Conservation (phyloP, 2,888 invertebrate genomes). For the Pantelozetes paolii region DNA sequence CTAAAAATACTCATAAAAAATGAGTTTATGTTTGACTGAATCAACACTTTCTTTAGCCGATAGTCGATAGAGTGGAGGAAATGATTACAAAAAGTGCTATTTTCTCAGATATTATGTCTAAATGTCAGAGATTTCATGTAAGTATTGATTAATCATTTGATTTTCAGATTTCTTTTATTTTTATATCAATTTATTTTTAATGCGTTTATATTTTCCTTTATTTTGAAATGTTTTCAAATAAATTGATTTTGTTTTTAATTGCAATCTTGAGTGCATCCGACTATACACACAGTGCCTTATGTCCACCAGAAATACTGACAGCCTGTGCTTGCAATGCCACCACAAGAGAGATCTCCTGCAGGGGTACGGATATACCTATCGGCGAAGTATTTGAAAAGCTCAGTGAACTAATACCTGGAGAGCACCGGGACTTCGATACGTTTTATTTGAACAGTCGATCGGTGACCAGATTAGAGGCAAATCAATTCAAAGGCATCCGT, state of each 20-base stretch:
- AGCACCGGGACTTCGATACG: conserved; percentile 1
- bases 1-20: no score
- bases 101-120: no score
- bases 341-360: conserved; percentile 33
- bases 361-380: conserved; percentile 1
- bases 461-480: conserved; percentile 15
- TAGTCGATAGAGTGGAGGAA: no score
- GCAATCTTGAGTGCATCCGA: not conserved
- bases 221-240: not conserved
- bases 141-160: no score
- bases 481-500: conserved; percentile 24
- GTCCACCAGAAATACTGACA: conserved; percentile 1
- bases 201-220: no score
- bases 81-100: no score
- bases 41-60: no score
- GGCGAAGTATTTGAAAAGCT: not conserved
- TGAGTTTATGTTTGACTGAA: no score
- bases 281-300: not conserved
- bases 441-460: conserved; percentile 37
- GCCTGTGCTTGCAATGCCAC: conserved; percentile 28
- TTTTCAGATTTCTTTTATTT: no score
- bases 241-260: not conserved
- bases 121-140: no score
- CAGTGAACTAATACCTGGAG: not conserved
- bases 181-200: no score